phyloP scores from a whole-genome alignment of 2,797 vertebrate species.

The Craterocephalus amniculus region DNA sequence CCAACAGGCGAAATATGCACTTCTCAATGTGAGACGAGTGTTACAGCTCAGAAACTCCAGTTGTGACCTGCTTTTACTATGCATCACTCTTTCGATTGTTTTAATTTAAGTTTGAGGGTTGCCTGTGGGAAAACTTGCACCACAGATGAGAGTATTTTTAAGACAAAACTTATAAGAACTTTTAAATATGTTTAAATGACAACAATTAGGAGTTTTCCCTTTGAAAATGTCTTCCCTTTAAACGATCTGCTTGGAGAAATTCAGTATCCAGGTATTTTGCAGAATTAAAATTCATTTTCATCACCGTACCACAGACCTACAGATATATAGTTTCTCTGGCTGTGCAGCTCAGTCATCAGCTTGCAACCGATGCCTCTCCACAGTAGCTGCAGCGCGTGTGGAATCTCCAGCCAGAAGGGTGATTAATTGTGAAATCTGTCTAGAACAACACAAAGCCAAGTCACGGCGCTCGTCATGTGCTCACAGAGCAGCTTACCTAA shows the following conservation, averaged over 20 bases:
- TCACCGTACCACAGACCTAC: neutral
- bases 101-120: neutral
- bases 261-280: neutral
- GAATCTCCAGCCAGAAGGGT: constrained; percentile 60
- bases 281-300: neutral
- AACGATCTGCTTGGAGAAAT: neutral
- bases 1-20: neutral
- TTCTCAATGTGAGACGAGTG: neutral
- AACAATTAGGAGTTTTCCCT: neutral
- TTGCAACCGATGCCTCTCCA: constrained; percentile 4
- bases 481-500: constrained; percentile 74
- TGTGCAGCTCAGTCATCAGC: neutral
- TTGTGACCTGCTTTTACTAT: neutral
- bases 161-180: neutral
- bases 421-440: constrained; percentile 77
- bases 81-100: neutral
- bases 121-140: neutral
- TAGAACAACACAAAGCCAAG: constrained; percentile 68
- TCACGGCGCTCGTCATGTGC: constrained; percentile 54
- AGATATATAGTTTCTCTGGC: constrained; percentile 13
- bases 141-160: neutral
- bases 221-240: neutral
- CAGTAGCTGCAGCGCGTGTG: constrained; percentile 39
- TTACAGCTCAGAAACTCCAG: neutral
- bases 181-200: neutral